These are phyloP conservation scores for Diloba caeruleocephala DNA, from an alignment of 2,888 invertebrate genomes.

Conservation along the genomic window DNA sequence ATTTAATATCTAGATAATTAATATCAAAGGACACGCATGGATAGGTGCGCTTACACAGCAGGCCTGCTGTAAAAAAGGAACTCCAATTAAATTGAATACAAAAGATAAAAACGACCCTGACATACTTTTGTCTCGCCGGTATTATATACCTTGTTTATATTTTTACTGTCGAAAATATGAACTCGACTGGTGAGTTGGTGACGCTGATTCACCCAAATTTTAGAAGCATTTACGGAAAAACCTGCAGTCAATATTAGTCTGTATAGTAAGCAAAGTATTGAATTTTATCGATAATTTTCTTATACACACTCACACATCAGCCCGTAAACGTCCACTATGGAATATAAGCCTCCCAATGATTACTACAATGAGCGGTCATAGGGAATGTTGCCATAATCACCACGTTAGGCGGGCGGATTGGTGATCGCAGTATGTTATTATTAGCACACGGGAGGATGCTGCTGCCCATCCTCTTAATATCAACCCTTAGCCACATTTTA, in stretches of 20 bases:
- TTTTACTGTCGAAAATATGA: slow-evolving; percentile 37
- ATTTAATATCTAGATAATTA: slow-evolving; percentile 1
- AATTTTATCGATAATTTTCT: too few relatives aligned
- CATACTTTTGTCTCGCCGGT: slow-evolving; percentile 30
- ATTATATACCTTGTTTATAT: slow-evolving; percentile 22
- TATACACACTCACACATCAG: too few relatives aligned
- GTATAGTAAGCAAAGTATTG: too few relatives aligned
- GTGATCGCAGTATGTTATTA: too few relatives aligned
- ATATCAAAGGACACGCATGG: slow-evolving; percentile 9
- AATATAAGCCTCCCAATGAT: too few relatives aligned
- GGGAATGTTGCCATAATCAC: too few relatives aligned
- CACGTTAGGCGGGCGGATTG: too few relatives aligned
- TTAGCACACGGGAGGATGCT: too few relatives aligned
- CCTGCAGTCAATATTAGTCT: slow-evolving; percentile 21
- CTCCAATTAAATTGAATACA: slow-evolving; percentile 19
- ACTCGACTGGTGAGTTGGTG: slow-evolving; percentile 38
- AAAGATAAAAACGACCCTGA: slow-evolving; percentile 37
- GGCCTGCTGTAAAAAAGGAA: slow-evolving; percentile 1
- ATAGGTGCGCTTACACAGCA: slow-evolving; percentile 5
- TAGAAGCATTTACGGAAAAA: slow-evolving; percentile 26
- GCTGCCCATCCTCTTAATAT: too few relatives aligned
- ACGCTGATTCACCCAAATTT: slow-evolving; percentile 28
- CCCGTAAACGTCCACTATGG: too few relatives aligned
- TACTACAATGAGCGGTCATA: too few relatives aligned
- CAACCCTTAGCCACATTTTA: too few relatives aligned